These are phyloP conservation scores for Myotis davidii DNA, from an alignment of 2,113 vertebrate genomes.

Conservation along the genomic window DNA sequence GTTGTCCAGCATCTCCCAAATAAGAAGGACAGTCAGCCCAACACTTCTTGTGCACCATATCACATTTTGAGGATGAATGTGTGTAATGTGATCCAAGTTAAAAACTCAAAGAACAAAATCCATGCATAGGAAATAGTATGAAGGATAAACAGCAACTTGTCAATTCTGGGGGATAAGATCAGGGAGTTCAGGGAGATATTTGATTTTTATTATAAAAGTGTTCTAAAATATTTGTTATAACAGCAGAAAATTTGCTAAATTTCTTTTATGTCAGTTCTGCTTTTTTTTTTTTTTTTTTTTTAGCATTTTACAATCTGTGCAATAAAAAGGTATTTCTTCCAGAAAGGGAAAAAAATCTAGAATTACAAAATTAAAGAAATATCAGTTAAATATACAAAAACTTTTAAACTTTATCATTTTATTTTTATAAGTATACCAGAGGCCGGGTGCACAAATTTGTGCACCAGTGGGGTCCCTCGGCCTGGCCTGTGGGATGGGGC, in stretches of 20 bases:
- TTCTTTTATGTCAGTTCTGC: neutral
- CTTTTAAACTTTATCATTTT: slow-evolving; percentile 14
- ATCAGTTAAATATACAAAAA: neutral
- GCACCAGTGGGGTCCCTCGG: too few species aligned
- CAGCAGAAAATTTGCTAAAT: neutral
- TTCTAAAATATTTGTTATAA: slow-evolving; percentile 41
- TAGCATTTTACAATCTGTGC: neutral
- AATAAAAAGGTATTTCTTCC: neutral
- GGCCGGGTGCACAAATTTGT: too few species aligned
- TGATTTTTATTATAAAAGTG: slow-evolving; percentile 22
- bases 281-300: neutral
- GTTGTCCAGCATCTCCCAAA: neutral
- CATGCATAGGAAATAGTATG: neutral
- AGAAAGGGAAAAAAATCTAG: neutral
- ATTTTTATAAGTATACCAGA: neutral
- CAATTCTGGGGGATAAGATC: neutral
- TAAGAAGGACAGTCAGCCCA: neutral
- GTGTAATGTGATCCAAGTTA: neutral
- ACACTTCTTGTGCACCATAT: neutral
- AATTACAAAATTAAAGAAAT: slow-evolving; percentile 28
- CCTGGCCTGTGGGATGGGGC: too few species aligned
- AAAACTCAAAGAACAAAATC: neutral
- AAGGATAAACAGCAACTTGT: neutral
- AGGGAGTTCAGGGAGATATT: neutral
- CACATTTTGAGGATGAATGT: neutral